A percentile compares a stretch with the other conserved stretches of the same genome.
phyloP scores from a whole-genome alignment of 2,113 vertebrate genomes.

The Xenopus borealis region DNA sequence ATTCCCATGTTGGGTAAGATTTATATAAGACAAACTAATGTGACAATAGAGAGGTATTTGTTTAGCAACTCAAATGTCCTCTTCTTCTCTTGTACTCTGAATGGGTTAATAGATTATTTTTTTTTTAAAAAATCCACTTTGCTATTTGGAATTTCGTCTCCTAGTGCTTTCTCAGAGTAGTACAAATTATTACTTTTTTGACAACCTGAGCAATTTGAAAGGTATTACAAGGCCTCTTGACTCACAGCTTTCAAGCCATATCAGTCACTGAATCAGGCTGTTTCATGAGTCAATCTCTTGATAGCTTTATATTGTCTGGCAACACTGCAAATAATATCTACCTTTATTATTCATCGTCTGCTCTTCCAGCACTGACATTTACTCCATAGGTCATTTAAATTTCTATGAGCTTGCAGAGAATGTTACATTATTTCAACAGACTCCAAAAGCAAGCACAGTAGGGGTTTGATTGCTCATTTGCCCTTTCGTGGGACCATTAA shows the following conservation, averaged over 20 bases:
- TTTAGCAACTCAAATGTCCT: not conserved
- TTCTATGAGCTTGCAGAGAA: not conserved
- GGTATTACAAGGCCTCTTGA: constrained; percentile 10
- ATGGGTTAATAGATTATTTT: not conserved
- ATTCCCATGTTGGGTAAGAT: too few relatives aligned
- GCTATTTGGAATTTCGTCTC: not conserved
- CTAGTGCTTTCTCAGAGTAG: not conserved
- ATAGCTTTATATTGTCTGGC: constrained; percentile 16
- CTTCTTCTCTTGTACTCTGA: not conserved
- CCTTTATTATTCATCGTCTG: constrained; percentile 24
- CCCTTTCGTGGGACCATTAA: not conserved
- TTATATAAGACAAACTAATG: too few relatives aligned
- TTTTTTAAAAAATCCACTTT: constrained; percentile 1
- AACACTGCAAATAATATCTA: constrained; percentile 14
- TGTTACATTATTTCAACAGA: not conserved
- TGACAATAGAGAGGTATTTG: too few relatives aligned
- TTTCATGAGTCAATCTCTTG: constrained; percentile 22
- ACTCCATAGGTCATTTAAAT: constrained; percentile 26
- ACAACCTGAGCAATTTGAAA: not conserved
- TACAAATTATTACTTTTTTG: not conserved
- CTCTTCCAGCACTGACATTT: constrained; percentile 12
- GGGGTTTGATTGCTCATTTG: not conserved
- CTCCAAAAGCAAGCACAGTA: not conserved
- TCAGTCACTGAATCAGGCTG: constrained; percentile 3
- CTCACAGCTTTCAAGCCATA: constrained; percentile 9